These are phyloP conservation scores for Agrochola lota DNA, from an alignment of 2,888 invertebrate genomes.

Conservation along the genomic window DNA sequence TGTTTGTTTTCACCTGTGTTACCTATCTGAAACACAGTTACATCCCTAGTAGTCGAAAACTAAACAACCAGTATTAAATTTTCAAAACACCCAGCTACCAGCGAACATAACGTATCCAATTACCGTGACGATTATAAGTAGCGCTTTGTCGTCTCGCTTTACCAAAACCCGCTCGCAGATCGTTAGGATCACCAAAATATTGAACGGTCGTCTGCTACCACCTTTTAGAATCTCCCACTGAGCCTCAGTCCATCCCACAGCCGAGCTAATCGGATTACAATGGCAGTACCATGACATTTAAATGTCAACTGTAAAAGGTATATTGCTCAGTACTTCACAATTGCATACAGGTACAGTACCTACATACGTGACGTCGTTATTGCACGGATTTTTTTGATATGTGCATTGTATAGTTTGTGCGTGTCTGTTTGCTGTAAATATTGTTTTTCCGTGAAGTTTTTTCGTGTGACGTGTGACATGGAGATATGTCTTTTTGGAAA, in stretches of 20 bases:
- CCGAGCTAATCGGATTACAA: slow-evolving; percentile 79
- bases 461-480: slow-evolving; percentile 1
- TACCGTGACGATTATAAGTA: slow-evolving; percentile 56
- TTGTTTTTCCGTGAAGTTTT: slow-evolving; percentile 23
- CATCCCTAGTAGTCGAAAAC: neutral
- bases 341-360: slow-evolving; percentile 14
- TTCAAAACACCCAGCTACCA: neutral
- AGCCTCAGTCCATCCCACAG: slow-evolving; percentile 59
- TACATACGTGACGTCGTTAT: slow-evolving; percentile 27
- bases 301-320: slow-evolving; percentile 71
- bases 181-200: slow-evolving; percentile 67
- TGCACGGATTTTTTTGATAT: slow-evolving; percentile 37
- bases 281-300: slow-evolving; percentile 75
- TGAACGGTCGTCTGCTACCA: slow-evolving; percentile 54
- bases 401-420: slow-evolving; percentile 9
- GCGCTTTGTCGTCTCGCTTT: slow-evolving; percentile 54
- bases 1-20: neutral
- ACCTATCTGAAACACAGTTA: neutral
- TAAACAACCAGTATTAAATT: slow-evolving; percentile 6
- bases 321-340: slow-evolving; percentile 56
- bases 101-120: slow-evolving; percentile 52
- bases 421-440: slow-evolving; percentile 28
- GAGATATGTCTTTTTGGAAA: neutral
- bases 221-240: slow-evolving; percentile 59
- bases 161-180: slow-evolving; percentile 61